Evolutionary conservation across 2,113 vertebrate species (phyloP).

Genomic region (Pelusios castaneus): DNA sequence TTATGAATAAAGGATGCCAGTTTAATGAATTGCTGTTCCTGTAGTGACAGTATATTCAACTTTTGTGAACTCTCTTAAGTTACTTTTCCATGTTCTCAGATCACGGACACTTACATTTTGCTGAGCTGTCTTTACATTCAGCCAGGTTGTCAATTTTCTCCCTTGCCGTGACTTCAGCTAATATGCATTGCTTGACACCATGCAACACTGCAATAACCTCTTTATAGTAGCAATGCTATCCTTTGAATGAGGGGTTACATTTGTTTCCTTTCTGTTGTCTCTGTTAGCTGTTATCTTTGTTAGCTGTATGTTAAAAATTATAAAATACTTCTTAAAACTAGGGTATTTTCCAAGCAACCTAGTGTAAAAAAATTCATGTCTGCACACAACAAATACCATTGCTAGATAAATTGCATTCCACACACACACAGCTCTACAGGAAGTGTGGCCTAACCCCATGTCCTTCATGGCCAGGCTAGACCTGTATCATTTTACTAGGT

Average conservation of each 20-base stretch:
- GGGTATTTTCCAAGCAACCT: not conserved
- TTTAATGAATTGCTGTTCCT: not conserved
- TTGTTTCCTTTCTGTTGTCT: not conserved
- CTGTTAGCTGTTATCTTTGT: not conserved
- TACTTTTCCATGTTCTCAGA: not conserved
- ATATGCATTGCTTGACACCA: not conserved
- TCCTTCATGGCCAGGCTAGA: not conserved
- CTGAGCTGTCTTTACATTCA: not conserved
- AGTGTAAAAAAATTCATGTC: accelerated
- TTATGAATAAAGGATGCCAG: not conserved
- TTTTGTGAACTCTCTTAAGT: not conserved
- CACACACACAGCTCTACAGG: not conserved
- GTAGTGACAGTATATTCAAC: not conserved
- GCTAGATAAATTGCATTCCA: not conserved
- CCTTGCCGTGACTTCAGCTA: not conserved
- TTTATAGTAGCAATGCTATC: not conserved
- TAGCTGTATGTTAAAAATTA: not conserved
- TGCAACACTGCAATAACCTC: not conserved
- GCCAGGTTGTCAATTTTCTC: not conserved
- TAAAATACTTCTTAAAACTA: not conserved
- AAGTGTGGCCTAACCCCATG: not conserved
- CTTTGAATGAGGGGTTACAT: not conserved
- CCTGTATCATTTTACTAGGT: not conserved
- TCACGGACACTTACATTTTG: not conserved
- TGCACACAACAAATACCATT: not conserved